These are phyloP conservation scores for Chaetops frenatus DNA, from an alignment of 2,113 vertebrate species.

Conservation along the genomic window DNA sequence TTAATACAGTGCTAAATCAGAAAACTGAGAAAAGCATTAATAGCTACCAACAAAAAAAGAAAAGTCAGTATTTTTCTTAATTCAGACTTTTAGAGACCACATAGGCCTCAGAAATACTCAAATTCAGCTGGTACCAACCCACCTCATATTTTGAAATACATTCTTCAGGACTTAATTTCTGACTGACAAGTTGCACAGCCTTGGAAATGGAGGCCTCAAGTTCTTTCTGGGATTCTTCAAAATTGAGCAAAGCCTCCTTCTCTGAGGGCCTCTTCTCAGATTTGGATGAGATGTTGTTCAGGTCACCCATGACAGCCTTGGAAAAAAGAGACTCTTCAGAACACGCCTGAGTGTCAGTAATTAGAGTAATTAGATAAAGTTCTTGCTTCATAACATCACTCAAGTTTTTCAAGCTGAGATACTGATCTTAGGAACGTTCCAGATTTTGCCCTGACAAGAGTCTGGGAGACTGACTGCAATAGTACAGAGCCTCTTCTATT, in stretches of 20 bases:
- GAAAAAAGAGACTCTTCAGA: constrained; percentile 12
- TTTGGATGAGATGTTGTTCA: not conserved
- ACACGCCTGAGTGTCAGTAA: not conserved
- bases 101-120: not conserved
- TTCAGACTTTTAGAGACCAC: not conserved
- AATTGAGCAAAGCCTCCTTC: constrained; percentile 34
- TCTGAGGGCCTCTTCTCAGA: not conserved
- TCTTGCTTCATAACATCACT: not conserved
- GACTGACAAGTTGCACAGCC: constrained; percentile 57
- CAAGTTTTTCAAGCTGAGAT: not conserved
- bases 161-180: constrained; percentile 29
- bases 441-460: not conserved
- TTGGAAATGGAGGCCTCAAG: constrained; percentile 59
- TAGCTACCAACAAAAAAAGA: not conserved
- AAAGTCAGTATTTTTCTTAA: not conserved
- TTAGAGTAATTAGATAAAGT: not conserved
- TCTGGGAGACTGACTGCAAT: not conserved
- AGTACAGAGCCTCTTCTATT: not conserved
- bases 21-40: not conserved
- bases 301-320: constrained; percentile 48
- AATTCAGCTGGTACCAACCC: not conserved
- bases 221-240: constrained; percentile 64
- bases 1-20: not conserved
- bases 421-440: not conserved
- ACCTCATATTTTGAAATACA: constrained; percentile 69